Evolutionary conservation across 2,797 vertebrate genomes (phyloP), one percentile per base, ranked within the genome.

Genomic region (Parauchenoglanis ngamensis): DNA sequence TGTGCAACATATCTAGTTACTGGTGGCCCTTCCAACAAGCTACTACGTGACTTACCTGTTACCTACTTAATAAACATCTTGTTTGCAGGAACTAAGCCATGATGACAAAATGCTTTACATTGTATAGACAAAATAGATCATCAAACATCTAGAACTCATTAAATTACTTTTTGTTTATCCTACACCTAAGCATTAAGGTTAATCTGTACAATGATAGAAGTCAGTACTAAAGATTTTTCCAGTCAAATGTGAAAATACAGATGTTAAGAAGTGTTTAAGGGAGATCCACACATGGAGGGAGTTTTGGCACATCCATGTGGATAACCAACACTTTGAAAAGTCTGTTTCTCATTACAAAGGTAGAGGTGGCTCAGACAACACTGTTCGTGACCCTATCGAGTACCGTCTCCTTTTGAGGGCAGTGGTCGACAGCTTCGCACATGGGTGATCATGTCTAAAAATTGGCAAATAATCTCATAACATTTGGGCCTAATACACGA

Each of bases 291-390:
- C 19, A 44, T 28, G 40, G 35, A 86, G 40, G 85, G 82, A 13
- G 21, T 46, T 86, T 86, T 87, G 81, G 90, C 81, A 57, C 76
- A 83, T 73, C 56, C n/a, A 68, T 31, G 67, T 65, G 21, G 0
- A 78, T 86, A 91, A 90, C 72, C 85, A 91, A 86, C 87, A 81
- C 91, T 89, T 86, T 88, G 89, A 89, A 81, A 91, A 94, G 97
- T 99, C 98, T 98, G 98, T 98, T 99, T 99, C 97, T 98, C 97
- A 98, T 99, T 99, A 99, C 97, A 52, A 84, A 96, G 94, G 95
- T 93, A 92, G 92, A 87, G 93, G 94, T 93, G 95, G 94, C 96
- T 96, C 94, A 93, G 94, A 96, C 94, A 94, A 94, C 94, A 95
- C 93, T 93, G 95, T 95, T 92, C 84, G 89, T 91, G 89, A 89